A percentile compares a stretch with the other conserved stretches of the same genome.
Evolutionary conservation across 2,888 invertebrate genomes (phyloP).

Genomic region (Drosophila picticornis): DNA sequence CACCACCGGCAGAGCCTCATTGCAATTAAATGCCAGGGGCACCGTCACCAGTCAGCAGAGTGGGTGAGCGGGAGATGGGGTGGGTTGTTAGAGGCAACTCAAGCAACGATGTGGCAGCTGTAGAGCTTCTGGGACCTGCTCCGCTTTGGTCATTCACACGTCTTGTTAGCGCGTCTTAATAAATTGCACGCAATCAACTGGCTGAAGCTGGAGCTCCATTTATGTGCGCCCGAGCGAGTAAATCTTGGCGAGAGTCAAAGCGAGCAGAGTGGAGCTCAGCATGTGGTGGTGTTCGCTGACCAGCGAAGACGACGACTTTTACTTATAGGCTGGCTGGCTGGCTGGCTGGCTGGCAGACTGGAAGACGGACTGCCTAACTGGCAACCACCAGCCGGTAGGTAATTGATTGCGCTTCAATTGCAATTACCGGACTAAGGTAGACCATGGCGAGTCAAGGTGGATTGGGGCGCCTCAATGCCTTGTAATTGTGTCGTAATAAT

Average conservation of each 20-base stretch:
- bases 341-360: slow-evolving; percentile 3
- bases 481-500: slow-evolving; percentile 80
- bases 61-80: neutral
- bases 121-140: slow-evolving; percentile 59
- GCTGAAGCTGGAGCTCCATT: slow-evolving; percentile 78
- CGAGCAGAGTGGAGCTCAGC: slow-evolving; percentile 64
- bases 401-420: slow-evolving; percentile 82
- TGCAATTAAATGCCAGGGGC: slow-evolving; percentile 54
- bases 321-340: slow-evolving; percentile 29
- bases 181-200: slow-evolving; percentile 80
- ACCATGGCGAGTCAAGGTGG: slow-evolving; percentile 25
- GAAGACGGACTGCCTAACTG: slow-evolving; percentile 32
- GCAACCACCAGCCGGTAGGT: slow-evolving; percentile 81
- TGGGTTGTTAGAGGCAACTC: neutral
- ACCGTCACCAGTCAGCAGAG: neutral
- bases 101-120: slow-evolving; percentile 49
- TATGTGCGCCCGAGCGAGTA: slow-evolving; percentile 77
- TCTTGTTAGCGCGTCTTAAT: slow-evolving; percentile 82
- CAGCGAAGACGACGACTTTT: slow-evolving; percentile 63
- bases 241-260: slow-evolving; percentile 68
- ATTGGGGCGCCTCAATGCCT: slow-evolving; percentile 49
- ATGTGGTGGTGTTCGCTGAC: slow-evolving; percentile 59
- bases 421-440: slow-evolving; percentile 68
- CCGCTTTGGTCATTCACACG: slow-evolving; percentile 81
- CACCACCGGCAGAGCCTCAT: slow-evolving; percentile 48